phyloP scores from a whole-genome alignment of 1,140 invertebrate species.

The Euura saliciscinereae region DNA sequence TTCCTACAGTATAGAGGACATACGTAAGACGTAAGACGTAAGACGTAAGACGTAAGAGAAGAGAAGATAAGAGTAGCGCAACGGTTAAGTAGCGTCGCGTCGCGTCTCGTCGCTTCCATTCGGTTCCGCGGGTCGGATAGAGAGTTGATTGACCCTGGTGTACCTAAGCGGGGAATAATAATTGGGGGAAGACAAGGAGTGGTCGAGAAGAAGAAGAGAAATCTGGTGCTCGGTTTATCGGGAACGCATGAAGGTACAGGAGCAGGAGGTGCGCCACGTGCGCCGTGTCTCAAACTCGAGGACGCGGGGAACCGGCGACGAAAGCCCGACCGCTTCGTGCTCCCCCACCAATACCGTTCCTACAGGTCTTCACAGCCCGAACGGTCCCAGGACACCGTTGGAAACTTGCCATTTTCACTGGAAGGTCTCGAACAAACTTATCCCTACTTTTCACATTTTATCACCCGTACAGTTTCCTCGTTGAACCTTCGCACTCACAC shows the following conservation, averaged over 20 bases:
- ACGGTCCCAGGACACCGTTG: slow-evolving; percentile 16
- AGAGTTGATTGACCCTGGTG: neutral
- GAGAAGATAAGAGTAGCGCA: too few species aligned
- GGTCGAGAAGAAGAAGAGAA: slow-evolving; percentile 62
- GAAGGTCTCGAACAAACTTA: slow-evolving; percentile 42
- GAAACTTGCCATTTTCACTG: slow-evolving; percentile 49
- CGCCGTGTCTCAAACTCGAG: slow-evolving; percentile 33
- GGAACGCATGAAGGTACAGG: slow-evolving; percentile 46
- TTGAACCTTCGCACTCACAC: too few species aligned
- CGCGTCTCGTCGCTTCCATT: slow-evolving; percentile 6
- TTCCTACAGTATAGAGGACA: too few species aligned
- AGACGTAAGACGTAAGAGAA: neutral
- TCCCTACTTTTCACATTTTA: neutral
- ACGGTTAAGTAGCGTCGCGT: neutral
- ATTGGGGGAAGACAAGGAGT: slow-evolving; percentile 45
- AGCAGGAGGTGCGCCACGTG: slow-evolving; percentile 41
- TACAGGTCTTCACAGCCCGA: slow-evolving; percentile 20
- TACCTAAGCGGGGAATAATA: neutral
- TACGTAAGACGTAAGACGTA: too few species aligned
- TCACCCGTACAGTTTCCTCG: too few species aligned
- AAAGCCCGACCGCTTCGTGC: slow-evolving; percentile 35
- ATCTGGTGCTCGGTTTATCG: slow-evolving; percentile 58
- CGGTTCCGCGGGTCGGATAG: neutral
- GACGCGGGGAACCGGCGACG: slow-evolving; percentile 33
- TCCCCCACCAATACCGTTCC: slow-evolving; percentile 41